A percentile compares a stretch with the other conserved stretches of the same genome.
These are phyloP conservation scores for Podabrus alpinus DNA, from an alignment of 2,888 invertebrate genomes.

Conservation along the genomic window DNA sequence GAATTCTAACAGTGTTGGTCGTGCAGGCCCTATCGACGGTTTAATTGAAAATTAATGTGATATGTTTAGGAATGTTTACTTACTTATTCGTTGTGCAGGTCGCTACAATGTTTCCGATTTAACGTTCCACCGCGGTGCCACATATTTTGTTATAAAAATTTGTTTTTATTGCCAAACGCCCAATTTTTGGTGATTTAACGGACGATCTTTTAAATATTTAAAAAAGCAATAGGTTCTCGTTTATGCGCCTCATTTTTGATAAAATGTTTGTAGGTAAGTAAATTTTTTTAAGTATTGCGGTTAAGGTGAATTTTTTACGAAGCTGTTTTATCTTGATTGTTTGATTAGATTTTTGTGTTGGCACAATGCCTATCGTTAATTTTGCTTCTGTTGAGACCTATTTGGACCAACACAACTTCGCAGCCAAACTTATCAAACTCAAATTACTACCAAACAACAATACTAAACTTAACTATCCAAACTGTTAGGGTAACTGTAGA, in stretches of 20 bases:
- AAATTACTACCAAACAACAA: conserved; percentile 22
- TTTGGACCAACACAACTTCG: conserved; percentile 15
- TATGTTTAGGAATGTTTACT: neutral
- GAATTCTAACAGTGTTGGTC: neutral
- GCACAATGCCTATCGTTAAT: conserved; percentile 1
- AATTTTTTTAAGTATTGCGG: neutral
- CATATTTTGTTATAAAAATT: neutral
- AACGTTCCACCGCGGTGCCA: neutral
- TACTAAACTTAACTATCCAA: conserved; percentile 22
- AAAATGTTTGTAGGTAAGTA: neutral
- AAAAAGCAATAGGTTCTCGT: neutral
- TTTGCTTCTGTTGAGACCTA: conserved; percentile 1
- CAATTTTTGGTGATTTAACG: neutral
- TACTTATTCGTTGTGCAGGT: neutral
- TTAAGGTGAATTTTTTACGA: neutral
- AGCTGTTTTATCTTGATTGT: neutral
- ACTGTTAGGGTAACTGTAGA: conserved; percentile 16
- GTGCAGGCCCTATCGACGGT: neutral
- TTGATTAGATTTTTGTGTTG: neutral
- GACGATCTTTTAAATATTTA: neutral
- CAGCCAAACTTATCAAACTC: conserved; percentile 22
- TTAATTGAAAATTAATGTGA: neutral
- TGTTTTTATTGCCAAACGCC: neutral
- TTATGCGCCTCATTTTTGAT: neutral
- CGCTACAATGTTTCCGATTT: neutral